Evolutionary conservation across 1,140 invertebrate genomes (phyloP), one percentile per base, ranked within the genome.

Genomic region (Drosophila athabasca): DNA sequence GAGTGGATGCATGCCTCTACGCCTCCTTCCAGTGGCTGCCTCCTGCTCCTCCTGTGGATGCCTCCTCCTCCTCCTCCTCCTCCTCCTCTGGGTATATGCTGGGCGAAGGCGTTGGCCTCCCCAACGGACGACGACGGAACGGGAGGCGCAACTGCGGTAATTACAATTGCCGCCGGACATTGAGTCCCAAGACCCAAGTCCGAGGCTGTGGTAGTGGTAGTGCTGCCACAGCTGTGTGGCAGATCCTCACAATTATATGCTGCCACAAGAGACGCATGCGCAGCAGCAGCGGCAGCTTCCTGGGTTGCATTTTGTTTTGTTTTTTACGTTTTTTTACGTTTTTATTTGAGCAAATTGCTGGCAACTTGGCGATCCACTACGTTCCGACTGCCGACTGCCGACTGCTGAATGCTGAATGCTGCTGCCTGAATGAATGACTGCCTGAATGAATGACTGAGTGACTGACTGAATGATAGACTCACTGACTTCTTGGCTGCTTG

Each of bases 81-180:
- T 15, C 61, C 26, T 54, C 31, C 70, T 31, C 52, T 46, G 66
- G 71, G 69, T 53, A 73, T 9, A 11, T 39, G 35, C 35, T 69
- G 69, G 77, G 81, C 81, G 78, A 85, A 85, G 81, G 81, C 82
- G 78, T 87, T 87, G 82, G 81, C 82, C 82, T 66, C 11, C 35
- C 35, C 35, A 39, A 39, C 35, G 11, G 35, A 53, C 54, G 24
- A 57, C 70, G 66, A 83, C 79, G 83, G 65, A 39, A 87, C 83
- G 83, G 83, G 83, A 87, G 83, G 83, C 83, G 83, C 83, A 88
- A 88, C 83, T 88, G 83, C 79, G 83, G 83, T 88, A 88, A 88
- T 88, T 88, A 88, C 83, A 88, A 88, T 88, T 88, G 83, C 83
- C 83, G 79, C 76, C 83, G 83, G 83, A 87, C 83, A 88, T 89